A percentile compares a stretch with the other conserved stretches of the same genome.
phyloP scores from a whole-genome alignment of 2,888 invertebrate species.

The Oxystoma pomonae region DNA sequence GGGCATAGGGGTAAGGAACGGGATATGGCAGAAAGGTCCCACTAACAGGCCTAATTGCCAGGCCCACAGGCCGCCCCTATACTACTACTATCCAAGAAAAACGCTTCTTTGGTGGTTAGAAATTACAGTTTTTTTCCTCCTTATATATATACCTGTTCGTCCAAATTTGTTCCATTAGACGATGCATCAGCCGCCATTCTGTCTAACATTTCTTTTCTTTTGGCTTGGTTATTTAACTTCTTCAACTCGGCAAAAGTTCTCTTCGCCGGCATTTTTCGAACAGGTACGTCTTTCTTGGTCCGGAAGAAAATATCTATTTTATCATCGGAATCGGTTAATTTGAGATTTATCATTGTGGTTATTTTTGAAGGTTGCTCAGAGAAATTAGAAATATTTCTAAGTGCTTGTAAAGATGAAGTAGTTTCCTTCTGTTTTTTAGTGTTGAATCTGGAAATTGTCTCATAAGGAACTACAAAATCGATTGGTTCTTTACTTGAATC shows the following conservation, averaged over 20 bases:
- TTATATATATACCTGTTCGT: background rate
- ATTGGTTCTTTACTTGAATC: background rate
- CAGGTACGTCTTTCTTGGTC: background rate
- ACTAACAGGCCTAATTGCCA: too few species aligned
- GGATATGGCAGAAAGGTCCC: too few species aligned
- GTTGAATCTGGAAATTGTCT: background rate
- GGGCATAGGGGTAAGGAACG: too few species aligned
- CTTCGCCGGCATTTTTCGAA: background rate
- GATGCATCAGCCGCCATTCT: background rate
- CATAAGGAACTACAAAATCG: background rate
- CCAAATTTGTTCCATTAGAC: background rate
- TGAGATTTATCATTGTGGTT: background rate
- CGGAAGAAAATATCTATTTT: background rate
- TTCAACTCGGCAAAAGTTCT: background rate
- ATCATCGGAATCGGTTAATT: background rate
- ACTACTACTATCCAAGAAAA: too few species aligned
- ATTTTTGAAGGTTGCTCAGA: background rate
- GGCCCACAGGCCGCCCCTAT: too few species aligned
- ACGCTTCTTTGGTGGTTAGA: too few species aligned
- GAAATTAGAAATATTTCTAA: background rate
- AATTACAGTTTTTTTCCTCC: too few species aligned
- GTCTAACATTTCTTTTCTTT: background rate
- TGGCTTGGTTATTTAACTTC: background rate
- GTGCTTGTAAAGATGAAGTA: background rate
- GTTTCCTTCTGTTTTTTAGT: background rate